Evolutionary conservation across 2,113 vertebrate genomes (phyloP).

Genomic region (Monopterus albus): DNA sequence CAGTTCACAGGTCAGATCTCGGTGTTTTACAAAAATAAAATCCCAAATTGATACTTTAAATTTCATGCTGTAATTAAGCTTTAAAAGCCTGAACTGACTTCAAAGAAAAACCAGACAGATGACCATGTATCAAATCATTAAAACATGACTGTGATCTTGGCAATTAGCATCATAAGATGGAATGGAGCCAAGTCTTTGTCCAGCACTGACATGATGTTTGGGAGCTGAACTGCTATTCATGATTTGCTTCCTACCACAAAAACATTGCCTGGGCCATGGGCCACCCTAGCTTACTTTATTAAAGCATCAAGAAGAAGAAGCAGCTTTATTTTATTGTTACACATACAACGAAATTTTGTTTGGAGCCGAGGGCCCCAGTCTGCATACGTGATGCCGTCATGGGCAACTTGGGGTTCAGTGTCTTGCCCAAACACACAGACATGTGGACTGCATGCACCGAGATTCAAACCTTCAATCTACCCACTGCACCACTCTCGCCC

Average conservation of each 20-base stretch:
- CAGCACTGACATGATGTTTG: not conserved
- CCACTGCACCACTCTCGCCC: too few species aligned
- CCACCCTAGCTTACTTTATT: not conserved
- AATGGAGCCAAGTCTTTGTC: not conserved
- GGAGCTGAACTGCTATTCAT: not conserved
- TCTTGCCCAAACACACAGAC: too few species aligned
- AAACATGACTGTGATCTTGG: not conserved
- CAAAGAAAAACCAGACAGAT: not conserved
- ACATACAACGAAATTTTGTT: too few species aligned
- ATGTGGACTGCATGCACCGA: too few species aligned
- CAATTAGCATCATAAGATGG: slow-evolving; percentile 1
- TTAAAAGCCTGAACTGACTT: not conserved
- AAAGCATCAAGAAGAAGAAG: too few species aligned
- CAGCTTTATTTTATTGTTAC: too few species aligned
- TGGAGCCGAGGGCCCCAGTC: too few species aligned
- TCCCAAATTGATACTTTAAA: not conserved
- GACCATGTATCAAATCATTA: not conserved
- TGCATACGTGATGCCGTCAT: too few species aligned
- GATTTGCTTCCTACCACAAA: not conserved
- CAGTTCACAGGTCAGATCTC: too few species aligned
- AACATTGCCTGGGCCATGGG: not conserved
- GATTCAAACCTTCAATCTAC: not conserved
- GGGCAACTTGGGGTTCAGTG: too few species aligned
- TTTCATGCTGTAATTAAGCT: not conserved
- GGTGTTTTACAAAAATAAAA: too few species aligned